phyloP scores from a whole-genome alignment of 2,888 invertebrate genomes.

The Bimastos eiseni region DNA sequence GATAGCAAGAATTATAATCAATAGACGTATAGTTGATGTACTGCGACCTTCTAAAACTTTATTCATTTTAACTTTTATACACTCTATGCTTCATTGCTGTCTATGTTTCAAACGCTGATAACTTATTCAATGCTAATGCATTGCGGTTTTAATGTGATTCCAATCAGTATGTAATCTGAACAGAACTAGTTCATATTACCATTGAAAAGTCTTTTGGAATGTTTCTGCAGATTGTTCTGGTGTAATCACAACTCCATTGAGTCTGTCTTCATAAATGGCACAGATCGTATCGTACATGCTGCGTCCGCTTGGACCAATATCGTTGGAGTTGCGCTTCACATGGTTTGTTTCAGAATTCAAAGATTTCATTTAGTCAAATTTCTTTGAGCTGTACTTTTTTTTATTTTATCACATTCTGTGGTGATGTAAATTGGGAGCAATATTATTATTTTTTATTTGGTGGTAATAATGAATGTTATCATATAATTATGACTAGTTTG shows the following conservation, averaged over 20 bases:
- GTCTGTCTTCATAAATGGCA: conserved; percentile 33
- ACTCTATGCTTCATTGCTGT: not conserved
- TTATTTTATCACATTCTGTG: not conserved
- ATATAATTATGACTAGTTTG: not conserved
- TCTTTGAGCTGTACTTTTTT: not conserved
- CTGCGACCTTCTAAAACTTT: not conserved
- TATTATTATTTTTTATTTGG: not conserved
- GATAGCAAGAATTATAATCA: not conserved
- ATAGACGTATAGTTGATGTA: too few relatives aligned
- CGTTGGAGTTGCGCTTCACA: conserved; percentile 37
- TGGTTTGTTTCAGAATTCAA: conserved; percentile 24
- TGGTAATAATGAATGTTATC: not conserved
- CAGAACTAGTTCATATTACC: not conserved
- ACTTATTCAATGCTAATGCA: not conserved
- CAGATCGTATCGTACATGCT: conserved; percentile 27
- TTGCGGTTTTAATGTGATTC: not conserved
- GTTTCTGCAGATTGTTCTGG: conserved; percentile 40
- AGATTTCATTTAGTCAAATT: not conserved
- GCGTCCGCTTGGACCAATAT: conserved; percentile 31
- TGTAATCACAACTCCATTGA: conserved; percentile 35
- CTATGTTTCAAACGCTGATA: not conserved
- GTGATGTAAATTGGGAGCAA: not conserved
- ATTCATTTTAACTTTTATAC: not conserved
- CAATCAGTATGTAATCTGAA: not conserved
- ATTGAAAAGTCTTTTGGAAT: not conserved